Evolutionary conservation across 1,140 invertebrate species (phyloP).

Genomic region (Cataglyphis hispanica): DNA sequence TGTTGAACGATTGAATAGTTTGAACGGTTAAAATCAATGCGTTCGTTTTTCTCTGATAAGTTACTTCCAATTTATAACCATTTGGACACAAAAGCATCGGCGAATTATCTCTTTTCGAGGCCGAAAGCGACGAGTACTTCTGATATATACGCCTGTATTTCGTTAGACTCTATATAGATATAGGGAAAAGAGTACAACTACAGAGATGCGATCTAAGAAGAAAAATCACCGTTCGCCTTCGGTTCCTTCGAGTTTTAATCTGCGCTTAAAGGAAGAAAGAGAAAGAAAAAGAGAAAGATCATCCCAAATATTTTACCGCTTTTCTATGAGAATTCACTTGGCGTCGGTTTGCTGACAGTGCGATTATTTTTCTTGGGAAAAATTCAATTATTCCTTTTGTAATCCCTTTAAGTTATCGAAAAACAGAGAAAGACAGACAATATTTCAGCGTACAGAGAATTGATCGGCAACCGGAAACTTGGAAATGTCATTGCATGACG

Average conservation of each 20-base stretch:
- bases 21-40: constrained; percentile 38
- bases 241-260: constrained; percentile 36
- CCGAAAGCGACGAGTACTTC: neutral
- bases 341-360: constrained; percentile 48
- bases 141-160: constrained; percentile 17
- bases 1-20: no score
- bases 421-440: constrained; percentile 18
- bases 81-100: constrained; percentile 68
- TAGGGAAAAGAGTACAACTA: neutral
- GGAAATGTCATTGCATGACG: neutral
- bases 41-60: constrained; percentile 54
- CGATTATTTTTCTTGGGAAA: constrained; percentile 47
- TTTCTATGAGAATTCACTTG: constrained; percentile 62
- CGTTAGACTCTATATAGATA: neutral
- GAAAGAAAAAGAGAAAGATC: neutral
- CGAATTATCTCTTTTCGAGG: constrained; percentile 68
- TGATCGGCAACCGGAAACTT: constrained; percentile 29
- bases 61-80: constrained; percentile 70
- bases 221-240: constrained; percentile 30
- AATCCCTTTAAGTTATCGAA: constrained; percentile 36
- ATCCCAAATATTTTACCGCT: constrained; percentile 53
- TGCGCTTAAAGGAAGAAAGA: neutral
- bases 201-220: constrained; percentile 30
- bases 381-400: constrained; percentile 62
- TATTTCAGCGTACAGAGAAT: constrained; percentile 18